These are phyloP conservation scores for Sebastes flavidus DNA, from an alignment of 2,797 vertebrate genomes.

Conservation along the genomic window DNA sequence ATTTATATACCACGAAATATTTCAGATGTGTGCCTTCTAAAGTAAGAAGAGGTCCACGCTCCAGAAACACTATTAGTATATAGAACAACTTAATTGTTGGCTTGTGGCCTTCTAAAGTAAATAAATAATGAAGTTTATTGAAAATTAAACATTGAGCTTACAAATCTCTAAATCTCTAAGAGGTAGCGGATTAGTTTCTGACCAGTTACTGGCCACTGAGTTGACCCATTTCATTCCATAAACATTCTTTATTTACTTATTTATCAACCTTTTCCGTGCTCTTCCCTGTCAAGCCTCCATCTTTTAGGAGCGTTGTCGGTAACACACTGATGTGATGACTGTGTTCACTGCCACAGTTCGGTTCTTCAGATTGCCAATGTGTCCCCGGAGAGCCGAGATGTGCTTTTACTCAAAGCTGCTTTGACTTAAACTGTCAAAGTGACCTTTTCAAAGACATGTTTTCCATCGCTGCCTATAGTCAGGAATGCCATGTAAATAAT, in stretches of 20 bases:
- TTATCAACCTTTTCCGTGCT: conserved; percentile 12
- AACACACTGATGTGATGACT: conserved; percentile 27
- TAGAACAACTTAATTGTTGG: too few species aligned
- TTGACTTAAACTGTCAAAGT: conserved; percentile 38
- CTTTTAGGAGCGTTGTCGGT: not conserved
- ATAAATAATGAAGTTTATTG: not conserved
- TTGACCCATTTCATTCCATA: conserved; percentile 2
- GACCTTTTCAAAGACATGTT: conserved; percentile 43
- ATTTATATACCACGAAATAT: not conserved
- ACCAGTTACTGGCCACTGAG: not conserved
- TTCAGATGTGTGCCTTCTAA: not conserved
- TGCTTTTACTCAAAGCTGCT: conserved; percentile 45
- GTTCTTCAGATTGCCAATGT: conserved; percentile 4
- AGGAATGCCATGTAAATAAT: conserved; percentile 3
- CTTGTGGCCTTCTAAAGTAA: not conserved
- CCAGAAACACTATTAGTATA: too few species aligned
- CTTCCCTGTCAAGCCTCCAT: conserved; percentile 1
- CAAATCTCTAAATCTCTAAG: too few species aligned
- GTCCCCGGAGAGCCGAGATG: conserved; percentile 42
- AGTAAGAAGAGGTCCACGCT: too few species aligned
- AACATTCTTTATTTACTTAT: conserved; percentile 37
- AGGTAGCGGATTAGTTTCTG: not conserved
- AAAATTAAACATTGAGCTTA: not conserved
- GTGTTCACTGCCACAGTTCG: conserved; percentile 12
- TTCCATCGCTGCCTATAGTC: not conserved